A percentile compares a stretch with the other conserved stretches of the same genome.
Conservation (phyloP, 37 sponge, comb jelly and placozoan genomes). For the Hexactinellida sp. region DNA sequence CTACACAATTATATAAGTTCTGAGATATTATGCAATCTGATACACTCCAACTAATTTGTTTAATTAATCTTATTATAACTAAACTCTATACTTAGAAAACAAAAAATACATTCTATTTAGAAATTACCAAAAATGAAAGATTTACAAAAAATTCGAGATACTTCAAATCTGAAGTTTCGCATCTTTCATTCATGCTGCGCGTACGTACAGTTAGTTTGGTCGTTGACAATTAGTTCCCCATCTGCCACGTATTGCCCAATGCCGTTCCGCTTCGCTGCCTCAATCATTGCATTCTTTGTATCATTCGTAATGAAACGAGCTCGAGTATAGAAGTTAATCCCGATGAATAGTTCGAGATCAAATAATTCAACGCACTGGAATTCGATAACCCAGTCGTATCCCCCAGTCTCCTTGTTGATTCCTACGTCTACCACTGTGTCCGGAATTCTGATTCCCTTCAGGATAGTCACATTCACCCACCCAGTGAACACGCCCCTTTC, state of each 20-base stretch:
- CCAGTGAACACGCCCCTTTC: constrained; percentile 26
- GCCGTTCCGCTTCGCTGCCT: constrained; percentile 27
- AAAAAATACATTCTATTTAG: neutral
- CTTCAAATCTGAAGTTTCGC: neutral
- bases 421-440: constrained; percentile 38
- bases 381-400: constrained; percentile 44
- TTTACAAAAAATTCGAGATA: neutral
- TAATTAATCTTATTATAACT: no score
- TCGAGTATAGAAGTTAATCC: constrained; percentile 36
- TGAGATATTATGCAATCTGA: no score
- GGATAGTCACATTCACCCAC: neutral
- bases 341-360: constrained; percentile 31
- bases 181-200: neutral
- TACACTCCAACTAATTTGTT: no score
- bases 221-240: constrained; percentile 18
- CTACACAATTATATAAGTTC: no score
- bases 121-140: neutral
- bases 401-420: constrained; percentile 14
- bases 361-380: constrained; percentile 40
- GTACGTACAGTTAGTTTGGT: constrained; percentile 32
- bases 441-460: constrained; percentile 19
- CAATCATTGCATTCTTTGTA: constrained; percentile 19
- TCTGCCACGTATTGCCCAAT: constrained; percentile 29
- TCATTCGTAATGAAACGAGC: constrained; percentile 7
- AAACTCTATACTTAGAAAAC: neutral